phyloP scores from a whole-genome alignment of 2,113 vertebrate genomes.

The Apistogramma diplotaenia region DNA sequence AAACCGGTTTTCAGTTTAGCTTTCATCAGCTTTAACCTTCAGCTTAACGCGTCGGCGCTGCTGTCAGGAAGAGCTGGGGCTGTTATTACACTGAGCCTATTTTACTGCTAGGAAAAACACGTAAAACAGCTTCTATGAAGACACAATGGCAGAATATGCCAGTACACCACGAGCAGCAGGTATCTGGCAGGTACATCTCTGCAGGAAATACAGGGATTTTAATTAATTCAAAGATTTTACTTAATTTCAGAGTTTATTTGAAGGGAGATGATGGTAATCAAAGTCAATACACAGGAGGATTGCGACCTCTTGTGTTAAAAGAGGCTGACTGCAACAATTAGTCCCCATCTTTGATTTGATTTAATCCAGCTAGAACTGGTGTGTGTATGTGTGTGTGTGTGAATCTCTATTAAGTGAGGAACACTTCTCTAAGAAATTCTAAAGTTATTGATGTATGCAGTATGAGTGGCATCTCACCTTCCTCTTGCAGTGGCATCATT shows the following conservation, averaged over 20 bases:
- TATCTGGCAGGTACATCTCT: not conserved
- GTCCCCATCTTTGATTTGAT: not conserved
- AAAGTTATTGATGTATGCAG: not conserved
- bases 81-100: not conserved
- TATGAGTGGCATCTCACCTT: slow-evolving; percentile 21
- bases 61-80: not conserved
- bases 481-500: slow-evolving; percentile 32
- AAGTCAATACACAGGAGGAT: not conserved
- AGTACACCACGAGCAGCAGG: not conserved
- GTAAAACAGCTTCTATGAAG: not conserved
- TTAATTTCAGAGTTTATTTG: slow-evolving; percentile 26
- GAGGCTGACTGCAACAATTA: not conserved
- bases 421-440: not conserved
- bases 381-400: fast-evolving
- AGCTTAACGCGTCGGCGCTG: not conserved
- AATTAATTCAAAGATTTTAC: not conserved
- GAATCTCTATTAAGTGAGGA: fast-evolving
- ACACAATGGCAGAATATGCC: not conserved
- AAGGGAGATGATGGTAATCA: slow-evolving; percentile 24
- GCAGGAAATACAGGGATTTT: not conserved
- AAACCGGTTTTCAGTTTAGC: not conserved
- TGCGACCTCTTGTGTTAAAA: slow-evolving; percentile 50
- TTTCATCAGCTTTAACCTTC: not conserved
- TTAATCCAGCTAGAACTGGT: not conserved
- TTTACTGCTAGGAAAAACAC: not conserved